phyloP scores from a whole-genome alignment of 2,797 vertebrate genomes.

The Lophius americanus region DNA sequence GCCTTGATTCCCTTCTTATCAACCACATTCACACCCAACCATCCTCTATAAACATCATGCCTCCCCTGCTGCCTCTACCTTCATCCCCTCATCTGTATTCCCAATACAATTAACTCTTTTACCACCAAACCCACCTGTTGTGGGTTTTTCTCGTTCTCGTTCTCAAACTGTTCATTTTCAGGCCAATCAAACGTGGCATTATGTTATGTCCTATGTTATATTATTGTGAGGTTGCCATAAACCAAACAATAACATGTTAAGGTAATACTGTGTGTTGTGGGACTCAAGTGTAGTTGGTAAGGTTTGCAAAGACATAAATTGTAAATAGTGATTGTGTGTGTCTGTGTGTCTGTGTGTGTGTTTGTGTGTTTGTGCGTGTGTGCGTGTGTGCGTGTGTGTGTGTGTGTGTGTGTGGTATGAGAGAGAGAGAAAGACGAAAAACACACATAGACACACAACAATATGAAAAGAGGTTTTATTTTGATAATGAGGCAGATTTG shows the following conservation, averaged over 20 bases:
- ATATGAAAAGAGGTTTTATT: constrained; percentile 33
- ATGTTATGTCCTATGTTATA: neutral
- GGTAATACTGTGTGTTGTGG: neutral
- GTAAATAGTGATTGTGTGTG: neutral
- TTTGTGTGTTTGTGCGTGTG: too few species aligned
- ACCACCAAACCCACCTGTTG: neutral
- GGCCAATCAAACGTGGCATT: neutral
- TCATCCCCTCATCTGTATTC: neutral
- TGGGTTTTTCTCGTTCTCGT: too few species aligned
- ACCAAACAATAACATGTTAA: constrained; percentile 2
- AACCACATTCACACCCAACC: neutral
- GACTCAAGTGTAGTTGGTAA: neutral
- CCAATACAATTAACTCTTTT: neutral
- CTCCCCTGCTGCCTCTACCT: neutral
- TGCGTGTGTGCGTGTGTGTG: too few species aligned
- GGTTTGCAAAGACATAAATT: neutral
- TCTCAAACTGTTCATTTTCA: neutral
- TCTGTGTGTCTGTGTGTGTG: neutral
- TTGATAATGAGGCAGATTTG: constrained; percentile 63
- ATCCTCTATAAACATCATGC: neutral
- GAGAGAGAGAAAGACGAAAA: neutral
- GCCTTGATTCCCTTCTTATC: neutral
- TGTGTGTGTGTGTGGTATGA: neutral
- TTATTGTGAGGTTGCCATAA: constrained; percentile 6
- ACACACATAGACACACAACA: neutral